Conservation (phyloP, 2,888 invertebrate genomes). For the Cheilosia impressa region DNA sequence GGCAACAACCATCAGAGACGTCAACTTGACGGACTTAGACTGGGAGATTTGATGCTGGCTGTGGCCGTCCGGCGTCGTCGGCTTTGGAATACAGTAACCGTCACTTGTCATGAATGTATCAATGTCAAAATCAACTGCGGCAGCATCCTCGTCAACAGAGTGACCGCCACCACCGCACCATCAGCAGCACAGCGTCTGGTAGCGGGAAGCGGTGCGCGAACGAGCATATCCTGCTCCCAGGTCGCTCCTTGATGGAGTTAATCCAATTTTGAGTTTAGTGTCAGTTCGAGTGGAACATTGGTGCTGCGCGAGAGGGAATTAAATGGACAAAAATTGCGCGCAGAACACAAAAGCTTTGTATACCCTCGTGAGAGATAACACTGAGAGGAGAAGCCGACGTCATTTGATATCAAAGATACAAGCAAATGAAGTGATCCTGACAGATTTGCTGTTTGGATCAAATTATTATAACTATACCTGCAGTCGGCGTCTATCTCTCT, state of each 20-base stretch:
- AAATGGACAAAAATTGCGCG: slow-evolving; percentile 57
- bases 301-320: slow-evolving; percentile 45
- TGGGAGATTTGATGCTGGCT: slow-evolving; percentile 24
- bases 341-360: slow-evolving; percentile 59
- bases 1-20: slow-evolving; percentile 12
- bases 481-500: neutral
- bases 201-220: slow-evolving; percentile 37
- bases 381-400: slow-evolving; percentile 71
- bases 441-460: slow-evolving; percentile 74
- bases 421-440: slow-evolving; percentile 75
- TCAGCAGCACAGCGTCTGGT: neutral
- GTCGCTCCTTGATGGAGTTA: slow-evolving; percentile 66
- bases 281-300: slow-evolving; percentile 73
- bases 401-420: slow-evolving; percentile 74
- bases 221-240: slow-evolving; percentile 73
- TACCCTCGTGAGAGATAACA: slow-evolving; percentile 65
- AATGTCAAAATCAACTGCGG: slow-evolving; percentile 72
- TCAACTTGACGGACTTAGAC: slow-evolving; percentile 65
- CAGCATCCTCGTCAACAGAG: slow-evolving; percentile 68
- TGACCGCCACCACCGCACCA: slow-evolving; percentile 30
- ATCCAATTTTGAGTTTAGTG: slow-evolving; percentile 75
- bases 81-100: slow-evolving; percentile 56
- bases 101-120: slow-evolving; percentile 74
- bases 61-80: slow-evolving; percentile 60
- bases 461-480: slow-evolving; percentile 67